Conservation (phyloP, 2,113 vertebrate species). For the Paramisgurnus dabryanus region DNA sequence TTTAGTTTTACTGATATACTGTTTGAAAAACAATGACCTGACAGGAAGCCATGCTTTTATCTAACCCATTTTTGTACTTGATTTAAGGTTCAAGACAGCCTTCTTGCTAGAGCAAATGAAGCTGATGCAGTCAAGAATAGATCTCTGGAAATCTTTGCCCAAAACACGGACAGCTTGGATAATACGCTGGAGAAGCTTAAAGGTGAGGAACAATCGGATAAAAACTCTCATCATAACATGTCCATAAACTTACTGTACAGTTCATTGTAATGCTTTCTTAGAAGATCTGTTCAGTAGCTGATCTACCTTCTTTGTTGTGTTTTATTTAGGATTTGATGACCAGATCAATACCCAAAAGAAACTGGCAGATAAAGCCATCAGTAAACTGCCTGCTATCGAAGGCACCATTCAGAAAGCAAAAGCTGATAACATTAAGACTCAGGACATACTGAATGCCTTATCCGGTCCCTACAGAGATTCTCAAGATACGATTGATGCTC, state of each 20-base stretch:
- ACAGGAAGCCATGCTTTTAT: background rate
- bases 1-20: background rate
- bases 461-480: slow-evolving; percentile 60
- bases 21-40: background rate
- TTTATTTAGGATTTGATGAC: slow-evolving; percentile 80
- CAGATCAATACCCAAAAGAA: slow-evolving; percentile 74
- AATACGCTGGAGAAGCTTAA: slow-evolving; percentile 79
- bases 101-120: slow-evolving; percentile 77
- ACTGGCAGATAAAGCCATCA: slow-evolving; percentile 79
- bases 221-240: no score
- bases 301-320: background rate
- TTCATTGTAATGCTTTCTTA: no score
- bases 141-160: slow-evolving; percentile 75
- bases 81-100: slow-evolving; percentile 72
- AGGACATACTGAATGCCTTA: slow-evolving; percentile 64
- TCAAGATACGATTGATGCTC: slow-evolving; percentile 47
- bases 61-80: background rate
- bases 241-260: no score
- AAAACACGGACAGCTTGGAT: slow-evolving; percentile 80
- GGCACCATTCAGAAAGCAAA: slow-evolving; percentile 74
- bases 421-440: slow-evolving; percentile 67
- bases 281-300: no score
- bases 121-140: slow-evolving; percentile 78
- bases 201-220: slow-evolving; percentile 69
- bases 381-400: slow-evolving; percentile 77